Percentiles rank a stretch among this genome's conserved stretches.
Evolutionary conservation across 2,113 vertebrate genomes (phyloP).

Genomic region (Phasianus colchicus): DNA sequence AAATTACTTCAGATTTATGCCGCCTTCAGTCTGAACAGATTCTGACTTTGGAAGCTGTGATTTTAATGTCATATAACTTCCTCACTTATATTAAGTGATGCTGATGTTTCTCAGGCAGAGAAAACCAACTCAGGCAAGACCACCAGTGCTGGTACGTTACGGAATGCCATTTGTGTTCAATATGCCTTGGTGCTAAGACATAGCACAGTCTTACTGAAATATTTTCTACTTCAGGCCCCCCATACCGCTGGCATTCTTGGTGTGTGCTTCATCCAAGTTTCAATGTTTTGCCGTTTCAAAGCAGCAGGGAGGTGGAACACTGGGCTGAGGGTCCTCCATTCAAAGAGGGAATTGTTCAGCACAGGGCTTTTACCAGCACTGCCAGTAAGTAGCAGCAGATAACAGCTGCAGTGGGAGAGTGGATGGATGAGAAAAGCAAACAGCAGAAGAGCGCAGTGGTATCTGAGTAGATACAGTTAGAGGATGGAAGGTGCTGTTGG

Average conservation of each 20-base stretch:
- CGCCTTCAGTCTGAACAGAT: background rate
- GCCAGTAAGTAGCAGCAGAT: background rate
- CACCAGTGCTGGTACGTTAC: background rate
- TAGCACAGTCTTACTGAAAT: background rate
- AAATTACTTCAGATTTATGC: slow-evolving; percentile 9
- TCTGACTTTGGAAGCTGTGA: background rate
- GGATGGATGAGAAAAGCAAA: background rate
- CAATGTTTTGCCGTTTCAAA: background rate
- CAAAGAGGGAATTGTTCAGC: background rate
- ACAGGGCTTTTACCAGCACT: background rate
- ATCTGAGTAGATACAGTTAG: background rate
- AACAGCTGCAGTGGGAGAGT: background rate
- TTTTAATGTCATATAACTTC: background rate
- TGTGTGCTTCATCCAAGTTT: background rate
- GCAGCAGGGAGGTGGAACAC: background rate
- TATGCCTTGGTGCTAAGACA: background rate
- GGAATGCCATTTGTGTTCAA: background rate
- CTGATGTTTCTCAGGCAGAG: background rate
- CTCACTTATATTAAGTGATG: background rate
- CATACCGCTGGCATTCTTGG: background rate
- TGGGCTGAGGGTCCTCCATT: background rate
- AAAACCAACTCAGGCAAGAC: background rate
- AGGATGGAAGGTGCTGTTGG: background rate
- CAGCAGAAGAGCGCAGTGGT: background rate
- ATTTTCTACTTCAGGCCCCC: background rate